These are phyloP conservation scores for Rhagologus leucostigma DNA, from an alignment of 2,113 vertebrate genomes.

Conservation along the genomic window DNA sequence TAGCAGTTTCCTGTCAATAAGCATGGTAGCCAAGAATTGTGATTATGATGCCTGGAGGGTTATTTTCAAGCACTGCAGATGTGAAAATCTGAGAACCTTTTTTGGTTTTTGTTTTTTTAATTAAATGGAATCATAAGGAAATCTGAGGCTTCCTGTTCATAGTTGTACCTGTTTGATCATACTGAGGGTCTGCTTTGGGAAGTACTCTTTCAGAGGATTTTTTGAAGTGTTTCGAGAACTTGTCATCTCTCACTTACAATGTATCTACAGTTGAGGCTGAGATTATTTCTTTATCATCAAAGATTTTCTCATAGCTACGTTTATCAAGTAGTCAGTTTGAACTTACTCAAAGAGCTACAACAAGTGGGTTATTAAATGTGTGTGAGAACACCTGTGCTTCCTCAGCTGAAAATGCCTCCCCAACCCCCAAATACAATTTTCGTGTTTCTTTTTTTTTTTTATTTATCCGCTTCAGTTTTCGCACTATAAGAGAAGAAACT, in stretches of 20 bases:
- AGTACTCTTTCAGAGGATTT: background rate
- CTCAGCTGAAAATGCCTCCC: background rate
- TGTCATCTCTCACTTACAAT: background rate
- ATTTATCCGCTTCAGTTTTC: background rate
- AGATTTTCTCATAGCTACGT: background rate
- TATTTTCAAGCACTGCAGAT: background rate
- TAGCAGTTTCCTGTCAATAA: background rate
- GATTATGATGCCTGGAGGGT: background rate
- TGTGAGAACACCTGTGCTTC: background rate
- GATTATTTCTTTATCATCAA: background rate
- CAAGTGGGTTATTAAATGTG: background rate
- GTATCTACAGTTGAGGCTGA: background rate
- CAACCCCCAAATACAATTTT: background rate
- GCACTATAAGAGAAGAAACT: background rate
- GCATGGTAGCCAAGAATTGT: background rate
- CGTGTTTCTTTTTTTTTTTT: background rate
- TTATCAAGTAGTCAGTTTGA: background rate
- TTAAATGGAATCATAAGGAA: background rate
- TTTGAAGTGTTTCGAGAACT: background rate
- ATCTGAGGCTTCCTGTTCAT: background rate
- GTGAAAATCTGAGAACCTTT: background rate
- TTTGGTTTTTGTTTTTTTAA: background rate
- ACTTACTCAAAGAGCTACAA: background rate
- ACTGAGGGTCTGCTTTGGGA: background rate
- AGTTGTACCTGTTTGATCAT: background rate